A percentile compares a stretch with the other conserved stretches of the same genome.
Conservation (phyloP, 2,113 vertebrate genomes). For the Carlito syrichta region DNA sequence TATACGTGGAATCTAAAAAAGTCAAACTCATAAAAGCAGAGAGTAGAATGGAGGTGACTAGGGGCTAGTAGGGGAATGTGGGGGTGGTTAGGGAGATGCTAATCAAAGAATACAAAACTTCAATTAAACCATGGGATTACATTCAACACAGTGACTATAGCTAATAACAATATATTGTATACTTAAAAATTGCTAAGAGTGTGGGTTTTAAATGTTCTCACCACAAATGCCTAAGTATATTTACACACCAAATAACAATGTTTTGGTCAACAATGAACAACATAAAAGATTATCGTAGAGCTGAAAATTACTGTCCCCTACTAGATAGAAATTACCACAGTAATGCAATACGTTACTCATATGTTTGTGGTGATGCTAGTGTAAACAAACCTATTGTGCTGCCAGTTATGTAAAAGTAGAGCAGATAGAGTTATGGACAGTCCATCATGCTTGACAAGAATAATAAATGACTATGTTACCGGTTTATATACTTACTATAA, state of each 20-base stretch:
- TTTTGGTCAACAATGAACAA: neutral
- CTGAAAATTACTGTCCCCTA: neutral
- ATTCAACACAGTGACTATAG: neutral
- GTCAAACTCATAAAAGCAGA: neutral
- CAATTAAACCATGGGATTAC: neutral
- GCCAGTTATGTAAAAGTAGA: neutral
- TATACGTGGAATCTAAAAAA: no score
- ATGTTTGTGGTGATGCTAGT: neutral
- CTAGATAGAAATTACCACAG: no score
- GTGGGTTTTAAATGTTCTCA: neutral
- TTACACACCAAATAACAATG: neutral
- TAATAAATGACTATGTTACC: neutral
- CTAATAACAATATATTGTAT: neutral
- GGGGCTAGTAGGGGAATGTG: neutral
- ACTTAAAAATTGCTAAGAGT: neutral
- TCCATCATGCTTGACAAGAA: neutral
- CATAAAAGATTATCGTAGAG: neutral
- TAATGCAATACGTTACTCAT: neutral
- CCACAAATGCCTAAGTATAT: neutral
- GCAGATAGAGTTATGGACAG: no score
- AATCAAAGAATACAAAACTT: neutral
- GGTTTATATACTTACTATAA: neutral
- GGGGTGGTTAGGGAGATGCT: neutral
- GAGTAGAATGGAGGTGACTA: neutral
- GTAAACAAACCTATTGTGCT: neutral